Evolutionary conservation across 2,113 vertebrate species (phyloP).

Genomic region (Corythornis vintsioides): DNA sequence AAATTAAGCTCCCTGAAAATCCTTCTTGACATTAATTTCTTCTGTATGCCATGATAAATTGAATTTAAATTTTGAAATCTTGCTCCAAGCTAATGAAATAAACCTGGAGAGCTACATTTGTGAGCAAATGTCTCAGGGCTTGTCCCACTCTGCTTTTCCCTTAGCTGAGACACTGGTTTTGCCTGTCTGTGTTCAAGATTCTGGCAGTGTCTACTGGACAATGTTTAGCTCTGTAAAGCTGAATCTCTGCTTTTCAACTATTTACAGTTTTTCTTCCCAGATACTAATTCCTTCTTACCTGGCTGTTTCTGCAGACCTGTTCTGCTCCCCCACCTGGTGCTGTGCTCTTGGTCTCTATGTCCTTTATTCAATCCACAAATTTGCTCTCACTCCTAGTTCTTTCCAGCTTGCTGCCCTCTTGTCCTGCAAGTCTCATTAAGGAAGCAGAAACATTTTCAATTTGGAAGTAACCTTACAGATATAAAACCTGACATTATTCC

Average conservation of each 20-base stretch:
- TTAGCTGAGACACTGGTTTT: slow-evolving; percentile 8
- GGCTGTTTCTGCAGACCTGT: not conserved
- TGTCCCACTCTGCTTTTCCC: not conserved
- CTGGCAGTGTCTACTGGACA: not conserved
- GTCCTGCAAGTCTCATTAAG: not conserved
- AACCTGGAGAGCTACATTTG: not conserved
- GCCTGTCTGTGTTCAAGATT: not conserved
- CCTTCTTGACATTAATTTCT: not conserved
- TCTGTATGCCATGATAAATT: not conserved
- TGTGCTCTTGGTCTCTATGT: fast-evolving
- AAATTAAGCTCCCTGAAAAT: not conserved
- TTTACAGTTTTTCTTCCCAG: not conserved
- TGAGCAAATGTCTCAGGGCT: not conserved
- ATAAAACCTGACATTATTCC: not conserved
- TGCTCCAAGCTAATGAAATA: not conserved
- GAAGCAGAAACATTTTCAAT: not conserved
- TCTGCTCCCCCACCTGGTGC: not conserved
- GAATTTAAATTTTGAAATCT: not conserved
- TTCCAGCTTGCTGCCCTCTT: not conserved
- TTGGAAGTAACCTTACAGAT: not conserved
- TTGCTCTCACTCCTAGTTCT: not conserved
- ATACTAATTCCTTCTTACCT: not conserved
- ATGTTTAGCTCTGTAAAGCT: not conserved
- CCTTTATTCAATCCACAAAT: not conserved
- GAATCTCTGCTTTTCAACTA: not conserved